Evolutionary conservation across 1,140 invertebrate species (phyloP).

Genomic region (Eurytemora carolleeae): DNA sequence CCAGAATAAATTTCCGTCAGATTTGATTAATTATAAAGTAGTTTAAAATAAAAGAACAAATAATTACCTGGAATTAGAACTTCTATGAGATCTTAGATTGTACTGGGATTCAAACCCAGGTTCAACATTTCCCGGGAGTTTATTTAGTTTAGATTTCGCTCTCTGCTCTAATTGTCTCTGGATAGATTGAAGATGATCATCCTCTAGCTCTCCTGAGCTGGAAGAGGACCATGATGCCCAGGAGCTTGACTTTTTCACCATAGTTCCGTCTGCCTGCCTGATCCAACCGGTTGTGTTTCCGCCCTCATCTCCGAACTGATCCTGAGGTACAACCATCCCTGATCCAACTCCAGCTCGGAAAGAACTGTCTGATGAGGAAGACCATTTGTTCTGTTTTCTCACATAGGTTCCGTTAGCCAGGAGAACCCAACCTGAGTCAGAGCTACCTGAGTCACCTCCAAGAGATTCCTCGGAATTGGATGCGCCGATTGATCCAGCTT

Average conservation of each 20-base stretch:
- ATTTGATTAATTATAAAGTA: too few relatives aligned
- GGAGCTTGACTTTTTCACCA: neutral
- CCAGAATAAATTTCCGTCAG: too few relatives aligned
- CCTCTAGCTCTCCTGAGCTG: neutral
- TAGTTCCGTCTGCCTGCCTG: slow-evolving; percentile 1
- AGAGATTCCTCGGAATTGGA: neutral
- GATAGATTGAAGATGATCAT: neutral
- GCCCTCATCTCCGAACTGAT: neutral
- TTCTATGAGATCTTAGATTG: neutral
- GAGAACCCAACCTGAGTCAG: slow-evolving; percentile 6
- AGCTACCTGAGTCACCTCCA: neutral
- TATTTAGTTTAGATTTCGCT: neutral
- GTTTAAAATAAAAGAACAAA: too few relatives aligned
- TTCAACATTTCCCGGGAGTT: slow-evolving; percentile 4
- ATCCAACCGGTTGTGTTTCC: slow-evolving; percentile 4
- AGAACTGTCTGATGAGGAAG: neutral
- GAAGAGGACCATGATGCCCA: slow-evolving; percentile 5
- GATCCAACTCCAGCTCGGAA: neutral
- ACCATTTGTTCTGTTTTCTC: neutral
- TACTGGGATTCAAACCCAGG: slow-evolving; percentile 9
- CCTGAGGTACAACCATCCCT: neutral
- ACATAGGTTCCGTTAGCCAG: slow-evolving; percentile 10
- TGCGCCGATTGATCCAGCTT: neutral
- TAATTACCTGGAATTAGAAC: too few relatives aligned
- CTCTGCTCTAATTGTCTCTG: slow-evolving; percentile 1